Evolutionary conservation across 2,888 invertebrate genomes (phyloP).

Genomic region (Anagyrus pseudococci): DNA sequence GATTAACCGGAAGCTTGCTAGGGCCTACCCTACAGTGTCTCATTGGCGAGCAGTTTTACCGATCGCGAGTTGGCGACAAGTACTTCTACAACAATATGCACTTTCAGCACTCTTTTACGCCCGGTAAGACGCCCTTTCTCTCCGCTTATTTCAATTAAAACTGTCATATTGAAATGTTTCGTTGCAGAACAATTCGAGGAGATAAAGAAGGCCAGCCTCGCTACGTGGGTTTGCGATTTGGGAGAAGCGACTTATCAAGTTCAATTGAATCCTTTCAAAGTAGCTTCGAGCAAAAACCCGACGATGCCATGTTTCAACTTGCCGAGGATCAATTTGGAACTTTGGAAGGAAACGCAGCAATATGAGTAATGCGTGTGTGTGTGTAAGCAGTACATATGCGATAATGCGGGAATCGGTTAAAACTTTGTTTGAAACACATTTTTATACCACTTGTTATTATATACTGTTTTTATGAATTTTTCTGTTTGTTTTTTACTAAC

Average conservation of each 20-base stretch:
- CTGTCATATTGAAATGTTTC: too few species aligned
- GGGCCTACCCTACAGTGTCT: constrained; percentile 67
- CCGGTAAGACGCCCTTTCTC: constrained; percentile 43
- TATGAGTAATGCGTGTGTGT: background rate
- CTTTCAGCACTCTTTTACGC: constrained; percentile 51
- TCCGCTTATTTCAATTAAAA: background rate
- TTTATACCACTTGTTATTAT: too few species aligned
- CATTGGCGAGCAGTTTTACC: constrained; percentile 64
- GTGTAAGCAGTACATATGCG: too few species aligned
- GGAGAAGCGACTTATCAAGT: constrained; percentile 57
- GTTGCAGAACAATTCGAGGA: constrained; percentile 45
- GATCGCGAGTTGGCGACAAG: constrained; percentile 64
- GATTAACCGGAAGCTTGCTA: constrained; percentile 61
- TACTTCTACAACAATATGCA: constrained; percentile 62
- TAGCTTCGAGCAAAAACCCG: constrained; percentile 57
- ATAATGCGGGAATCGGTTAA: too few species aligned
- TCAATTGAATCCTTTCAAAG: constrained; percentile 66
- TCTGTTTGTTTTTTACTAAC: too few species aligned
- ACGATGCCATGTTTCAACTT: constrained; percentile 57
- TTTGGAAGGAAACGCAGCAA: constrained; percentile 62
- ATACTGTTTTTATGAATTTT: too few species aligned
- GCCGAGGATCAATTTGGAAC: constrained; percentile 56
- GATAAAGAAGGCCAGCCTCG: constrained; percentile 59
- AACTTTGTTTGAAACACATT: too few species aligned
- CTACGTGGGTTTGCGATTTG: constrained; percentile 61